phyloP scores from a whole-genome alignment of 2,797 vertebrate genomes.

The Cuniculus paca region DNA sequence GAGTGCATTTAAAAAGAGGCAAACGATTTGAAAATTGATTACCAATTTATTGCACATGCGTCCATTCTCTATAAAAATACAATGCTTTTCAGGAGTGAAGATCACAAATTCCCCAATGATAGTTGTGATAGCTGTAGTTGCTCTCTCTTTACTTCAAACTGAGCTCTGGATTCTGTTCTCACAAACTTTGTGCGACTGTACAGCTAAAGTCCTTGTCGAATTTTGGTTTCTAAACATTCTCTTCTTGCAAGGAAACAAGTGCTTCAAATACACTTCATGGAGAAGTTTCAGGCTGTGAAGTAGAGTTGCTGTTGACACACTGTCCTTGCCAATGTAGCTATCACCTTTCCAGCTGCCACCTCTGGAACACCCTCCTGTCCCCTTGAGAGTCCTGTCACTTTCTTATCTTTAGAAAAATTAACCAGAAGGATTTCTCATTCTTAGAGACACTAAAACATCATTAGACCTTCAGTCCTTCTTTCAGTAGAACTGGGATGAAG shows the following conservation, averaged over 20 bases:
- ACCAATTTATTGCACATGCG: not conserved
- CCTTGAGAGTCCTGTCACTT: not conserved
- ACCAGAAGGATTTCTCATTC: not conserved
- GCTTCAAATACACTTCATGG: not conserved
- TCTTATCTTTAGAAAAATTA: constrained; percentile 42
- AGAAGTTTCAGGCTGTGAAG: fast-evolving
- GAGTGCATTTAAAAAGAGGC: constrained; percentile 32
- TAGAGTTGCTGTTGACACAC: not conserved
- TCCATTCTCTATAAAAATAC: not conserved
- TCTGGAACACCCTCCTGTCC: not conserved
- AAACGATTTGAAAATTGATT: constrained; percentile 23
- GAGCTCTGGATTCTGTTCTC: not conserved
- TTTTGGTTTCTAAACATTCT: not conserved
- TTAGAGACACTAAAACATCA: not conserved
- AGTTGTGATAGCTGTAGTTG: fast-evolving
- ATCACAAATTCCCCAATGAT: not conserved
- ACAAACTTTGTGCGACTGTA: not conserved
- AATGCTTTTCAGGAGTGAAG: not conserved
- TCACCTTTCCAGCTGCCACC: not conserved
- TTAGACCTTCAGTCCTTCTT: not conserved
- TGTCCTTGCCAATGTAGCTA: not conserved
- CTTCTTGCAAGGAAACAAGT: not conserved
- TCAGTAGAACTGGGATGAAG: not conserved
- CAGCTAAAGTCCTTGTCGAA: not conserved
- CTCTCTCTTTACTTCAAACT: not conserved